Percentiles rank a stretch among this genome's conserved stretches.
Evolutionary conservation across 2,113 vertebrate genomes (phyloP).

Genomic region (Calidris pugnax): DNA sequence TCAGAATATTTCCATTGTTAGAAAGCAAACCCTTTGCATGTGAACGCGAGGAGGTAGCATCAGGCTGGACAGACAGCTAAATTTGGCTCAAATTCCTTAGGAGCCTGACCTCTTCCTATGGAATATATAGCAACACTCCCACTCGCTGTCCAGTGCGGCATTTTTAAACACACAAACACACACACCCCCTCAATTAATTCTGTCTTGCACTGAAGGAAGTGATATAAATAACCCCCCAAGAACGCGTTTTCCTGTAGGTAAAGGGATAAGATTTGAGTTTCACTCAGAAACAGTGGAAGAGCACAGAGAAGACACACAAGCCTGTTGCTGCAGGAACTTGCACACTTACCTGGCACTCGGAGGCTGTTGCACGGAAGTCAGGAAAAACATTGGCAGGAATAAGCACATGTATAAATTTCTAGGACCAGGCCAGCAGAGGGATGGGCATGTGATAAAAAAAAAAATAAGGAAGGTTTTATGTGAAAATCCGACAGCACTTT

Average conservation of each 20-base stretch:
- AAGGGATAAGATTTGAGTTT: neutral
- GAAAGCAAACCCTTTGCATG: neutral
- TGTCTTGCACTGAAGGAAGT: neutral
- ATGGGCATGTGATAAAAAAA: neutral
- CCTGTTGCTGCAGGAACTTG: neutral
- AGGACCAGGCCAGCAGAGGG: neutral
- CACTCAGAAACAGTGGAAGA: neutral
- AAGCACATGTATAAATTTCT: fast-evolving
- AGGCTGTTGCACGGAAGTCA: neutral
- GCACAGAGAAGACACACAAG: neutral
- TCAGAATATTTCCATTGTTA: conserved; percentile 6
- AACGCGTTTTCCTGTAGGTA: neutral
- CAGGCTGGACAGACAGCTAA: neutral
- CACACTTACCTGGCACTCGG: neutral
- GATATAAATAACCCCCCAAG: neutral
- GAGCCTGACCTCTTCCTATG: neutral
- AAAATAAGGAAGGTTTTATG: neutral
- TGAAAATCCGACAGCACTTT: neutral
- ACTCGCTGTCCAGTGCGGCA: fast-evolving
- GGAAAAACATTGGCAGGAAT: neutral
- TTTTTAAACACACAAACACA: neutral
- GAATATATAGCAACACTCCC: neutral
- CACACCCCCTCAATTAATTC: neutral
- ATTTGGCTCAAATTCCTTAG: neutral
- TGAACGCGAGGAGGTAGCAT: neutral